Evolutionary conservation across 1,140 invertebrate species (phyloP).

Genomic region (Colletes gigas): DNA sequence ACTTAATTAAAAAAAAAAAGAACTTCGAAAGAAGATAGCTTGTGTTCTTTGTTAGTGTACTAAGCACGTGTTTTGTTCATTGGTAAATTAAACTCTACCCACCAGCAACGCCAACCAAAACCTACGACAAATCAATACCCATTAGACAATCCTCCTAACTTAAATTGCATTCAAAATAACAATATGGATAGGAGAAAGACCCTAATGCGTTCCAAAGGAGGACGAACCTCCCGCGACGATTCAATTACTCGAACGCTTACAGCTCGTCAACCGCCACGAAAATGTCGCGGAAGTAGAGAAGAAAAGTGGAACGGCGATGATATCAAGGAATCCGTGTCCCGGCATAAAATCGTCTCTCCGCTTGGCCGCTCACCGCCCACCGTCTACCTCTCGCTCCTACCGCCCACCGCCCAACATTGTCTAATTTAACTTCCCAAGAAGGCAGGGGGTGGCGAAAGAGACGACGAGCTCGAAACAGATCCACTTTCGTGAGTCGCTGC

Average conservation of each 20-base stretch:
- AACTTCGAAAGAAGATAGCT: no score
- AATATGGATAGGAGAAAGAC: neutral
- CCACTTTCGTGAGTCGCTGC: slow-evolving; percentile 45
- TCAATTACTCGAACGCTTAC: slow-evolving; percentile 40
- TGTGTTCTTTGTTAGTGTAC: no score
- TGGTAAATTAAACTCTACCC: no score
- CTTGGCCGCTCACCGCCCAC: neutral
- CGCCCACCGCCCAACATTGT: slow-evolving; percentile 17
- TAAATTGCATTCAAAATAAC: neutral
- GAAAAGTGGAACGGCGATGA: slow-evolving; percentile 33
- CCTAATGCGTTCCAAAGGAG: neutral
- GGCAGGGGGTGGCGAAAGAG: neutral
- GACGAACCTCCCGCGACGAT: neutral
- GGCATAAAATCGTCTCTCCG: slow-evolving; percentile 30
- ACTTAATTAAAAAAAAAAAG: no score
- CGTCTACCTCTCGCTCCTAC: no score
- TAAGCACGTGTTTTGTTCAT: no score
- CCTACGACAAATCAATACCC: no score
- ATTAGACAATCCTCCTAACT: no score
- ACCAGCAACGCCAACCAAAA: neutral
- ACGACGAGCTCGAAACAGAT: slow-evolving; percentile 1
- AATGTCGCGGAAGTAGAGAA: slow-evolving; percentile 25
- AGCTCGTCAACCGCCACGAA: slow-evolving; percentile 20
- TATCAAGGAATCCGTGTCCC: slow-evolving; percentile 40
- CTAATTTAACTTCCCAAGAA: slow-evolving; percentile 42